Evolutionary conservation across 2,888 invertebrate genomes (phyloP).

Genomic region (Aplocera efformata): DNA sequence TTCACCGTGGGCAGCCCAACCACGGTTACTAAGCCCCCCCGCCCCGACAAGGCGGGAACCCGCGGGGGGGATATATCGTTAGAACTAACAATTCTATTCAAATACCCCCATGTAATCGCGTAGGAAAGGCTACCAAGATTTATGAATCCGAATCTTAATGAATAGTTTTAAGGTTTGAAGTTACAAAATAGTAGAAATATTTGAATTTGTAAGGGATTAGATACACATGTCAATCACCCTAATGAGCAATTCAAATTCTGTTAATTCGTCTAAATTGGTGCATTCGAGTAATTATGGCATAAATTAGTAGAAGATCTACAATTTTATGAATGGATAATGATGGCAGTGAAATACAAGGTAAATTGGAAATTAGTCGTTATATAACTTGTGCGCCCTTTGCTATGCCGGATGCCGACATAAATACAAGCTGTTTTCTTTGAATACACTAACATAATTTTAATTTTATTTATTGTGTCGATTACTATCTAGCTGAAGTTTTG

Average conservation of each 20-base stretch:
- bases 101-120: conserved; percentile 57
- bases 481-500: no score
- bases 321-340: conserved; percentile 30
- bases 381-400: conserved; percentile 15
- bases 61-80: no score
- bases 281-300: conserved; percentile 46
- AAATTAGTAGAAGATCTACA: conserved; percentile 32
- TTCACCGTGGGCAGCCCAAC: no score
- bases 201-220: conserved; percentile 45
- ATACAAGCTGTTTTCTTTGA: not conserved
- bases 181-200: not conserved
- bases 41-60: no score
- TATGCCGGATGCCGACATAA: not conserved
- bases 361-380: conserved; percentile 23
- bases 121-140: conserved; percentile 2
- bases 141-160: conserved; percentile 4
- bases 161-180: conserved; percentile 6
- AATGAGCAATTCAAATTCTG: conserved; percentile 74
- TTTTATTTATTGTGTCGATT: no score
- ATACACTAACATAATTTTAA: no score
- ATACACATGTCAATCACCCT: conserved; percentile 68
- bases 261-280: conserved; percentile 64
- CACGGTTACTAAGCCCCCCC: no score
- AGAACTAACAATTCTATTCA: conserved; percentile 40
- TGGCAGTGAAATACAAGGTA: conserved; percentile 25